Evolutionary conservation across 2,797 vertebrate species (phyloP).

Genomic region (Manis pentadactyla): DNA sequence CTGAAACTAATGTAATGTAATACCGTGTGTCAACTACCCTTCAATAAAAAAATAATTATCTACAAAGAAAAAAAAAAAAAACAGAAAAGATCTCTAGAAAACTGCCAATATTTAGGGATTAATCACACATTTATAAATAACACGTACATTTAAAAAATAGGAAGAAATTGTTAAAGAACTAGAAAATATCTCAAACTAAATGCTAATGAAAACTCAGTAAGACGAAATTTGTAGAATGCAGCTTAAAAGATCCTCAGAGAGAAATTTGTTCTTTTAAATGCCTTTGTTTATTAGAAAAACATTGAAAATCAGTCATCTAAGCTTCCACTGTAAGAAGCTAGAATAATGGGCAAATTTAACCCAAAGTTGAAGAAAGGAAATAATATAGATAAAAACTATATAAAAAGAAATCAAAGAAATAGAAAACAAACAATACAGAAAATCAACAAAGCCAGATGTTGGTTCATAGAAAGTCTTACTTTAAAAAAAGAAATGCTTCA

Average conservation of each 20-base stretch:
- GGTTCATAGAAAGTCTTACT: background rate
- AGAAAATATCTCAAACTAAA: slow-evolving; percentile 37
- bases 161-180: background rate
- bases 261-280: background rate
- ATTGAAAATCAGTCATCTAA: background rate
- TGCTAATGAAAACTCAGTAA: background rate
- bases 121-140: slow-evolving; percentile 13
- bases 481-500: background rate
- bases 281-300: background rate
- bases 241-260: background rate
- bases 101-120: slow-evolving; percentile 12
- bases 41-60: too few species aligned
- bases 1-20: too few species aligned
- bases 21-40: too few species aligned
- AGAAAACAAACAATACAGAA: background rate
- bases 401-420: slow-evolving; percentile 2
- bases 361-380: background rate
- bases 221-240: background rate
- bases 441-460: background rate
- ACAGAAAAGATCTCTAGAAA: background rate
- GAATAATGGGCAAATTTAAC: slow-evolving; percentile 18
- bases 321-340: background rate
- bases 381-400: background rate
- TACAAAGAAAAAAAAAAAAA: too few species aligned
- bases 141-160: background rate